A percentile compares a stretch with the other conserved stretches of the same genome.
phyloP scores from a whole-genome alignment of 2,888 invertebrate species.

The Drosophila aldrichi region DNA sequence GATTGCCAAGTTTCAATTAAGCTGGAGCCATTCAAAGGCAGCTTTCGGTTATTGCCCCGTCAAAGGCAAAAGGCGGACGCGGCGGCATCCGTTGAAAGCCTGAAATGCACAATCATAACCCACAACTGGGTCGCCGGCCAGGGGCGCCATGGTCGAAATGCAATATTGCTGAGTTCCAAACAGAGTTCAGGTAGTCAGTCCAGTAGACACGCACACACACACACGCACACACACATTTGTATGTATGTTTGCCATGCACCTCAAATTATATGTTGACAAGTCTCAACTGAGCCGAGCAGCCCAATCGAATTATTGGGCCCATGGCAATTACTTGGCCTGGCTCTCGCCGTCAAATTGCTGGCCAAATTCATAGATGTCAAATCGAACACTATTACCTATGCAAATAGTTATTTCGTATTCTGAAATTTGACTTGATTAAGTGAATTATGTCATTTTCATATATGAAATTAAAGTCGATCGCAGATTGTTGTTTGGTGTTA shows the following conservation, averaged over 20 bases:
- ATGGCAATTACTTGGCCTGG: conserved; percentile 30
- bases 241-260: conserved; percentile 15
- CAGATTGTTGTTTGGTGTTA: neutral
- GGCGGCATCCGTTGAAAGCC: conserved; percentile 11
- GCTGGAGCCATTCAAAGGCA: conserved; percentile 13
- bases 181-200: conserved; percentile 6
- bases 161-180: conserved; percentile 21
- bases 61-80: conserved; percentile 19
- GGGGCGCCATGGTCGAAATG: conserved; percentile 21
- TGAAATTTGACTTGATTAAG: neutral
- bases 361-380: conserved; percentile 5
- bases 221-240: neutral
- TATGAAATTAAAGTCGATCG: neutral
- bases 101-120: conserved; percentile 1
- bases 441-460: conserved; percentile 4
- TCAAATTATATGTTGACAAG: conserved; percentile 22
- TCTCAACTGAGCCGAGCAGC: neutral
- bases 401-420: conserved; percentile 1
- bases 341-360: neutral
- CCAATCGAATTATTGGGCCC: conserved; percentile 44
- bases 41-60: conserved; percentile 19
- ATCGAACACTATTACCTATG: conserved; percentile 2
- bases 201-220: conserved; percentile 1
- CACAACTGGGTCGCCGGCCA: neutral
- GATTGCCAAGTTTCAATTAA: conserved; percentile 32